Percentiles rank a stretch among this genome's conserved stretches.
Evolutionary conservation across 2,113 vertebrate species (phyloP).

Genomic region (Macaca fascicularis): T2T-MFA8v1.1 NC_088380.1:28438501-28439000

Average conservation of each 20-base stretch:
- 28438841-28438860: too few species aligned
- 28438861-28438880: too few species aligned
- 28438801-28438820: too few species aligned
- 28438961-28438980: too few species aligned
- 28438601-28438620: neutral
- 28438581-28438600: neutral
- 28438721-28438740: neutral
- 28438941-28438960: too few species aligned
- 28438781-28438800: too few species aligned
- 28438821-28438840: too few species aligned
- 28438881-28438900: too few species aligned
- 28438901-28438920: too few species aligned
- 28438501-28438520: neutral
- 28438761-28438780: too few species aligned
- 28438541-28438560: neutral
- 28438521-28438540: neutral
- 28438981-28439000: accelerated
- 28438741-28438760: neutral
- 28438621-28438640: neutral
- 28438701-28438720: neutral
- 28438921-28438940: too few species aligned
- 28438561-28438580: neutral
- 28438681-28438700: neutral
- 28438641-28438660: constrained; percentile 7
- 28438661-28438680: neutral